Base-by-base conservation (phyloP, 1,140 invertebrate genomes). In the Sinella curviseta region DNA sequence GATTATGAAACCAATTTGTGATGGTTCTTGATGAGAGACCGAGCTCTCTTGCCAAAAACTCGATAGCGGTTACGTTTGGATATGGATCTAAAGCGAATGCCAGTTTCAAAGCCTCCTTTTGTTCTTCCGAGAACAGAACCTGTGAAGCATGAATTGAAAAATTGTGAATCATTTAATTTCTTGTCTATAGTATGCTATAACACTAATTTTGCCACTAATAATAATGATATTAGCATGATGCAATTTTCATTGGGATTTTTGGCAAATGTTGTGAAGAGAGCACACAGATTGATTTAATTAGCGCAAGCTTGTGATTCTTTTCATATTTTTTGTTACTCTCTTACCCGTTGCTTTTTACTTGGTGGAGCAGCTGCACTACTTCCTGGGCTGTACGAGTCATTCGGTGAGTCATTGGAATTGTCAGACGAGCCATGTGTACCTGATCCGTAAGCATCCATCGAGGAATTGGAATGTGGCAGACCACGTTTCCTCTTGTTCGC, bases 1-100 rank as follows among this genome's bases (percentile, higher is more conserved):
- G 97, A 87, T 99, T 99, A 88, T 99, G 97, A 90, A 99, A 99
- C 97, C 97, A 99, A 86, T 99, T 99, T 24, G 95, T 97, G 79
- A 99, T 98, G 54, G 97, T 99, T 82, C 97, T 90, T 16, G 96
- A 94, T 0, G 96, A 95, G n/a, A 99, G 88, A 17, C 92, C 93
- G 8, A 99, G 88, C 86, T 98, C 96, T 24, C 92, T 90, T 14
- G 96, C 96, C 74, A 99, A 89, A 84, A 97, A 97, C 86, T 99
- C 97, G 55, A 99, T 98, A 30, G 96, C 97, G 4, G 93, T 92
- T 80, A 97, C 93, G 85, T 95, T 97, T 0, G 98, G 98, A 86
- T 99, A 99, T 0, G 97, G 96, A 86, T 99, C 97, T 16, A 99
- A 88, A 0, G 94, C 92, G 85, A 98, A 99, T 0, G 97, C 97